phyloP scores from a whole-genome alignment of 2,113 vertebrate species.

The Perca flavescens region DNA sequence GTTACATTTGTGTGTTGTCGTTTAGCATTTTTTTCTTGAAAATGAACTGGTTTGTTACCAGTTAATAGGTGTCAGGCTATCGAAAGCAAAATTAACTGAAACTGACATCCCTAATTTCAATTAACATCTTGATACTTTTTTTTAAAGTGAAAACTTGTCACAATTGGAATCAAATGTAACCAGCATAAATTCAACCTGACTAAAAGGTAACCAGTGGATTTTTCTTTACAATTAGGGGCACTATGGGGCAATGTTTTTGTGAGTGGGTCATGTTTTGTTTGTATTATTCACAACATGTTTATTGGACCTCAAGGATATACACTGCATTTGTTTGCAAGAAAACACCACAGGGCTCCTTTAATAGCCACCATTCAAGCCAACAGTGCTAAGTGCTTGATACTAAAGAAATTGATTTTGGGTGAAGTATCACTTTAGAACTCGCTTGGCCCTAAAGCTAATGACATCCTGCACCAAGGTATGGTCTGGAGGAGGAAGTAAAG shows the following conservation, averaged over 20 bases:
- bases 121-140: background rate
- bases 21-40: too few species aligned
- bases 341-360: background rate
- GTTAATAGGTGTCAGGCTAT: too few species aligned
- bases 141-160: background rate
- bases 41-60: too few species aligned
- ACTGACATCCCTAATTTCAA: background rate
- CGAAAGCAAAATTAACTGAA: too few species aligned
- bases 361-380: background rate
- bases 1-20: too few species aligned
- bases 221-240: background rate
- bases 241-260: background rate
- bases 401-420: background rate
- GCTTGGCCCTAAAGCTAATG: background rate
- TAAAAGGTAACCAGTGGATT: background rate
- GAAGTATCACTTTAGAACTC: background rate
- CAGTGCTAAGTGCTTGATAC: background rate
- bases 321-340: background rate
- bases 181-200: background rate
- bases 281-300: background rate
- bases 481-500: background rate
- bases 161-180: background rate
- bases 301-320: background rate
- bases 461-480: background rate
- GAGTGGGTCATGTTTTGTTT: background rate